These are phyloP conservation scores for Oenanthe melanoleuca DNA, from an alignment of 2,113 vertebrate genomes.

Conservation along the genomic window DNA sequence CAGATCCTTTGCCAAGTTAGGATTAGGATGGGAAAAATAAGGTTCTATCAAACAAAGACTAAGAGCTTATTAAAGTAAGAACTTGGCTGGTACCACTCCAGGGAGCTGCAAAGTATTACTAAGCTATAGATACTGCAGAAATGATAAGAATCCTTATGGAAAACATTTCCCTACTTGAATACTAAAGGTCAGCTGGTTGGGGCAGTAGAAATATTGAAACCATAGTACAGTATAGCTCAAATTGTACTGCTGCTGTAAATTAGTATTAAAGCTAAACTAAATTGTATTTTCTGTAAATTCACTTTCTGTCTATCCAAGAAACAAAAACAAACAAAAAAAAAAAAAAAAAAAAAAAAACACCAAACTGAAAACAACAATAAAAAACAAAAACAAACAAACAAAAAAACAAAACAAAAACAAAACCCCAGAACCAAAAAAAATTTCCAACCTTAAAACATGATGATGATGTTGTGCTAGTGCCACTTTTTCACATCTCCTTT, in stretches of 20 bases:
- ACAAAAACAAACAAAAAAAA: no score
- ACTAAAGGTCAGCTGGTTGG: background rate
- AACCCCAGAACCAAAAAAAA: fast-evolving
- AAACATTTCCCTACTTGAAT: background rate
- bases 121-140: background rate
- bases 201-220: background rate
- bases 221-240: background rate
- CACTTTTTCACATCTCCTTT: background rate
- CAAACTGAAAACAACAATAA: background rate
- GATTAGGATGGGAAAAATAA: background rate
- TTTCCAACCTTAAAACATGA: no score
- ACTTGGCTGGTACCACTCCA: background rate
- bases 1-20: background rate
- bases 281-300: background rate
- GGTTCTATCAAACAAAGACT: background rate
- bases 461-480: background rate
- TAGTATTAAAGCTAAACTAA: background rate
- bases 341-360: background rate
- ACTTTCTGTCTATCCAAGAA: background rate
- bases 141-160: background rate
- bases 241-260: background rate
- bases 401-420: no score
- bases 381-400: no score
- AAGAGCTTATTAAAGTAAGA: background rate
- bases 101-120: background rate